Evolutionary conservation across 2,888 invertebrate genomes (phyloP), one percentile per base, ranked within the genome.

Genomic region (Gnatocerus cornutus): DNA sequence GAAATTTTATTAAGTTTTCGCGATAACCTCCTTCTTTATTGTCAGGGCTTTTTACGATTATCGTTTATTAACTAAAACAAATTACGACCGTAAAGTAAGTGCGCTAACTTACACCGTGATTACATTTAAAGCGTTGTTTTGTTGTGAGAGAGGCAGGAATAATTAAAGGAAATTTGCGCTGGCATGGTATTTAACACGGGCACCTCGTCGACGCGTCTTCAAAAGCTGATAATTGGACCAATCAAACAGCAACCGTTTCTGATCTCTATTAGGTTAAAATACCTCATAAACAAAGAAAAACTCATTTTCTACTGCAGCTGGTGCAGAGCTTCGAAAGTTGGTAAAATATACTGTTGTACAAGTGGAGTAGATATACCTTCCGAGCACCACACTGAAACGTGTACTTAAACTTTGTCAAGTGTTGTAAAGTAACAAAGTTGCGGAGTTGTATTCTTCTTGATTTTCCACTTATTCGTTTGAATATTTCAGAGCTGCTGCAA

Each of bases 391-490:
- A 71, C 58, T 59, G 69, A 68, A 73, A 69, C 52, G 62, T 71
- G 55, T 71, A 70, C 70, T 73, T 70, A 68, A 70, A 71, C 50
- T 71, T 73, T 56, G 33, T 30, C 56, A 56, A 65, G 52, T 41
- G 68, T 37, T 53, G 62, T 71, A 73, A 73, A 73, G 69, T 73
- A 69, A 66, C 70, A 73, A 73, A 73, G 70, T 70, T 71, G 62
- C 62, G 43, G 62, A 71, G 41, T 41, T 33, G 41, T 53, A 45
- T 58, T 59, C 68, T 71, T 65, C 65, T 55, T 68, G 69, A 72
- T 72, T 72, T 72, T 66, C 29, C 45, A 39, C 52, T 37, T 13
- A 27, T 61, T 50, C 50, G 21, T 61, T 33, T 37, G 33, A 48
- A 39, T 61, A 50, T 61, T 61, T 13, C 30, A 6, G 27, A 10